Percentiles rank a stretch among this genome's conserved stretches.
Evolutionary conservation across 2,888 invertebrate genomes (phyloP).

Genomic region (Dysmachus trigonus): DNA sequence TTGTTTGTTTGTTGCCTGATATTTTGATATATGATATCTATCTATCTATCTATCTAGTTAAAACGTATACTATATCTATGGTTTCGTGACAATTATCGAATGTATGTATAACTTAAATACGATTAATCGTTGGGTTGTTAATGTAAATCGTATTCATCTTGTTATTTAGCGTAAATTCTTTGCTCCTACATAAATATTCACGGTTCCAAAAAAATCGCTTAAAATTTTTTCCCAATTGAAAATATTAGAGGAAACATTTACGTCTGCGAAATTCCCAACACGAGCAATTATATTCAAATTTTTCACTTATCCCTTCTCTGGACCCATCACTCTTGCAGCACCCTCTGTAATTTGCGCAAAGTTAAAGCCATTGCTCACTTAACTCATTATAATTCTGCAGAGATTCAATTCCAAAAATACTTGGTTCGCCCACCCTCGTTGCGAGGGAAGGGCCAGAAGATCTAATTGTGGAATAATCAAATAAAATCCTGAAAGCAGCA

Average conservation of each 20-base stretch:
- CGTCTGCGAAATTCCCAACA: background rate
- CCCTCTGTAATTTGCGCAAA: constrained; percentile 23
- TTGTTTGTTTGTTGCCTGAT: no score
- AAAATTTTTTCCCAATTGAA: background rate
- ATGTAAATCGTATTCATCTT: no score
- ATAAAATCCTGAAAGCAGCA: constrained; percentile 44
- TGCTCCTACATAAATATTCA: no score
- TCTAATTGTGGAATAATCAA: constrained; percentile 50
- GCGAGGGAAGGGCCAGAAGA: constrained; percentile 29
- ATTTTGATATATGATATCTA: no score
- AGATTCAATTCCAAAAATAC: constrained; percentile 47
- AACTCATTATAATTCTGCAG: constrained; percentile 49
- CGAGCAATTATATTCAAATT: background rate
- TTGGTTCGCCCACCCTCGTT: background rate
- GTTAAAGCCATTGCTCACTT: constrained; percentile 46
- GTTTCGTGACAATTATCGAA: no score
- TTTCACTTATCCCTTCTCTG: background rate
- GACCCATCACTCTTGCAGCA: background rate
- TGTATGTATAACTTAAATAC: no score
- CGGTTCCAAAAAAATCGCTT: background rate
- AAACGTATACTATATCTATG: no score
- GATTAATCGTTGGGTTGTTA: no score
- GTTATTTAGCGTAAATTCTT: no score
- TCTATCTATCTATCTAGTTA: no score
- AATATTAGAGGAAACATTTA: background rate